phyloP scores from a whole-genome alignment of 2,888 invertebrate genomes.

The Periphyllus acericola region DNA sequence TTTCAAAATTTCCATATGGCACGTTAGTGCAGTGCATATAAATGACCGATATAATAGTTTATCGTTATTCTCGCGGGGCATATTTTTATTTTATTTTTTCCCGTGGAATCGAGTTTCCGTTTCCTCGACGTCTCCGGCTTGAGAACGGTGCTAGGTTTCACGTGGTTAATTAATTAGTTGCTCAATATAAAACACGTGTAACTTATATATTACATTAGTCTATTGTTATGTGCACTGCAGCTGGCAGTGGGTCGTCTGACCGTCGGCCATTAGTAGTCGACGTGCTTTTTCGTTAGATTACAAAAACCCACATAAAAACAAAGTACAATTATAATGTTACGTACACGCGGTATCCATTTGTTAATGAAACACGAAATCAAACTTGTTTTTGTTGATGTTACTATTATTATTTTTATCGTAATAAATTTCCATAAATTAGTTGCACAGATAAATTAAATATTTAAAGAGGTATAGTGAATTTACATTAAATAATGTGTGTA shows the following conservation, averaged over 20 bases:
- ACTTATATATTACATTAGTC: neutral
- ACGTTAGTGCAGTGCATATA: neutral
- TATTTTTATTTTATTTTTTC: neutral
- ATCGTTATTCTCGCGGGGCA: too few relatives aligned
- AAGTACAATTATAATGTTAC: neutral
- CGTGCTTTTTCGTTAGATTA: slow-evolving; percentile 21
- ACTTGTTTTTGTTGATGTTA: neutral
- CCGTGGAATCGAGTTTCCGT: slow-evolving; percentile 40
- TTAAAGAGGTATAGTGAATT: neutral
- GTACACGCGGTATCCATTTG: slow-evolving; percentile 5
- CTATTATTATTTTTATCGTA: neutral
- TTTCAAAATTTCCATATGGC: neutral
- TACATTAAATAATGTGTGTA: neutral
- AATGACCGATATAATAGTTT: neutral
- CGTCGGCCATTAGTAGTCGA: neutral
- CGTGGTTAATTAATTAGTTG: slow-evolving; percentile 34
- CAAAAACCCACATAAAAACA: neutral
- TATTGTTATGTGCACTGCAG: neutral
- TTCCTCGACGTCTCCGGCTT: neutral
- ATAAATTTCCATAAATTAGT: neutral
- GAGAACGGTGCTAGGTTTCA: slow-evolving; percentile 13
- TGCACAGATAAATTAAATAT: neutral
- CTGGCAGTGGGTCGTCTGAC: slow-evolving; percentile 1
- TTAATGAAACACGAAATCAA: slow-evolving; percentile 34
- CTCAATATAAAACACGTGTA: slow-evolving; percentile 25